Conservation (phyloP, 2,113 vertebrate genomes). For the Bufo gargarizans region DNA sequence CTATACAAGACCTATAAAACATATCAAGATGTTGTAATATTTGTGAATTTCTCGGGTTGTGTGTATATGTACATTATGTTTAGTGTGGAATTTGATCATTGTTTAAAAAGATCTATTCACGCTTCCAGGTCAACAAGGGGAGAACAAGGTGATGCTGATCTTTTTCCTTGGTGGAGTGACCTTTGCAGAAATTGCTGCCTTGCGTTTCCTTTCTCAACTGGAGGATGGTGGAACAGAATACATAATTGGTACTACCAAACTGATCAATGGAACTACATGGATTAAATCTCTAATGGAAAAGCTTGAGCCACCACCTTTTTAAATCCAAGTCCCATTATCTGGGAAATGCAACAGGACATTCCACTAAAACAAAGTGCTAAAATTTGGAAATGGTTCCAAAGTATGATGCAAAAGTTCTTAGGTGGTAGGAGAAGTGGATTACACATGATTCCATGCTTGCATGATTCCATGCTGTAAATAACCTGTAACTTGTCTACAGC, state of each 20-base stretch:
- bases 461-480: neutral
- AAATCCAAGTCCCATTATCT: conserved; percentile 47
- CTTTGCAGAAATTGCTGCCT: conserved; percentile 91
- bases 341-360: neutral
- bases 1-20: neutral
- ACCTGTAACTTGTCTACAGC: no score
- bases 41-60: no score
- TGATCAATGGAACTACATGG: conserved; percentile 93
- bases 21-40: no score
- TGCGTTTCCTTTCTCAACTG: conserved; percentile 94
- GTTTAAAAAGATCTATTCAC: neutral
- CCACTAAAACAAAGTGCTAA: neutral
- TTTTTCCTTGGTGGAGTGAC: conserved; percentile 97
- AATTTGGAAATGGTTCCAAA: neutral
- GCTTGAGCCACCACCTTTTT: conserved; percentile 78
- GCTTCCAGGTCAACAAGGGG: conserved; percentile 89
- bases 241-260: conserved; percentile 93
- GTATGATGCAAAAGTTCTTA: neutral
- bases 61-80: no score
- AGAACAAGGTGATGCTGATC: conserved; percentile 91
- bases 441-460: neutral
- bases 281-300: conserved; percentile 93
- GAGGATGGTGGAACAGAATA: conserved; percentile 97
- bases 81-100: neutral
- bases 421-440: neutral